Base-by-base conservation (phyloP, 2,113 vertebrate genomes). In the Lampris incognitus region DNA sequence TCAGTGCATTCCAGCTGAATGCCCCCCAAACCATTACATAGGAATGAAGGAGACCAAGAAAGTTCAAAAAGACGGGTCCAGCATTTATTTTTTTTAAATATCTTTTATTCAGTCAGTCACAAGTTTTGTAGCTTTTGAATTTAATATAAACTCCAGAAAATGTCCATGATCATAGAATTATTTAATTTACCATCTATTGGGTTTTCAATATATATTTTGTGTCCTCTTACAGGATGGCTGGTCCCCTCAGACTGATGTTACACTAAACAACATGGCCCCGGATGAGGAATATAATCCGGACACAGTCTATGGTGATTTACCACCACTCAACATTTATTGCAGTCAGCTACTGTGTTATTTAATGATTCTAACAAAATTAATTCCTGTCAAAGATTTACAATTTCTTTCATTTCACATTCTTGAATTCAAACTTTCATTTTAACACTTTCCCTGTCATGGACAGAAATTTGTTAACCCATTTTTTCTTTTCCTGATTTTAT, bases 291-390 rank as follows among this genome's bases (percentile, higher is more conserved):
- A 93, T 49, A 85, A 95, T 81, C 83, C 97, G 1, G 93, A 95
- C 79, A 96, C 94, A 0, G 87, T 94, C 1, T 98, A 97, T 1
- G 97, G 97, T 99, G 88, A 95, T 95, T 84, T 9, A 41, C 2
- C 38, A 40, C 10, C 38, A 10, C 38, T 13, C 38, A 13, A n/a
- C 44, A 4, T 38, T n/a, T 2, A 5, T 10, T 4, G 40, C 39
- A 50, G 3, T 10, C 40, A 1, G 13, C 11, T 6, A 44, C 24
- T 7, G 1, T 11, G 13, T 37, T 57, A n/a, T 37, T 6, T 5
- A 57, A 13, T 42, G 58, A 60, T 38, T 5, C 40, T 10, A 37
- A 3, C 10, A 3, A 60, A 41, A 60, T 40, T 6, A 59, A 24
- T 38, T 24, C 24, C 24, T 24, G 24, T 24, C 24, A 24, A 24